phyloP scores from a whole-genome alignment of 2,113 vertebrate genomes.

The Hippocampus zosterae region DNA sequence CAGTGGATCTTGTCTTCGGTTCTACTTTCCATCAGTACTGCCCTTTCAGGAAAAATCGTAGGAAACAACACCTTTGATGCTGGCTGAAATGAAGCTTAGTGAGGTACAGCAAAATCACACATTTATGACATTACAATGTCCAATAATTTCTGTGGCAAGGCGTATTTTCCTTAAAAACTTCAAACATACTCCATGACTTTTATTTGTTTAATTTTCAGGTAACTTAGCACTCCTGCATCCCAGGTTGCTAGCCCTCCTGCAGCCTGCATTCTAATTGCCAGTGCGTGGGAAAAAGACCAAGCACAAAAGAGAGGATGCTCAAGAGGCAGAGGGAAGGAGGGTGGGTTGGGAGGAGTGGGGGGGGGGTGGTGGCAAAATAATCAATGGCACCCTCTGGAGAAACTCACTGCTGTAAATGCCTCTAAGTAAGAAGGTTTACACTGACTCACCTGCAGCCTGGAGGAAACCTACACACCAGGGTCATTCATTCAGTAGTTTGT shows the following conservation, averaged over 20 bases:
- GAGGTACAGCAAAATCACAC: neutral
- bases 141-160: neutral
- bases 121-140: neutral
- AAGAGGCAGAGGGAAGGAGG: slow-evolving; percentile 19
- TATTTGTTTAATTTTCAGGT: slow-evolving; percentile 6
- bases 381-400: slow-evolving; percentile 50
- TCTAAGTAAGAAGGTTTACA: slow-evolving; percentile 50
- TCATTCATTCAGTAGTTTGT: neutral
- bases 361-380: slow-evolving; percentile 20
- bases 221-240: slow-evolving; percentile 33
- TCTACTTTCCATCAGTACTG: neutral
- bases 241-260: slow-evolving; percentile 31
- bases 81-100: neutral
- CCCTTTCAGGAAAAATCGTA: neutral
- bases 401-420: slow-evolving; percentile 51
- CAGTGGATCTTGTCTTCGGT: neutral
- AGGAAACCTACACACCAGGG: neutral
- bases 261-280: slow-evolving; percentile 55
- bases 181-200: neutral
- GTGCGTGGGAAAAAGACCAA: slow-evolving; percentile 57
- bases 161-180: neutral
- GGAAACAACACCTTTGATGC: neutral
- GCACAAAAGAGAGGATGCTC: slow-evolving; percentile 32
- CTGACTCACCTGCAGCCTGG: slow-evolving; percentile 5
- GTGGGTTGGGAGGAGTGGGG: neutral